Evolutionary conservation across 2,113 vertebrate species (phyloP), one percentile per base, ranked within the genome.

Genomic region (Bubo scandiacus): DNA sequence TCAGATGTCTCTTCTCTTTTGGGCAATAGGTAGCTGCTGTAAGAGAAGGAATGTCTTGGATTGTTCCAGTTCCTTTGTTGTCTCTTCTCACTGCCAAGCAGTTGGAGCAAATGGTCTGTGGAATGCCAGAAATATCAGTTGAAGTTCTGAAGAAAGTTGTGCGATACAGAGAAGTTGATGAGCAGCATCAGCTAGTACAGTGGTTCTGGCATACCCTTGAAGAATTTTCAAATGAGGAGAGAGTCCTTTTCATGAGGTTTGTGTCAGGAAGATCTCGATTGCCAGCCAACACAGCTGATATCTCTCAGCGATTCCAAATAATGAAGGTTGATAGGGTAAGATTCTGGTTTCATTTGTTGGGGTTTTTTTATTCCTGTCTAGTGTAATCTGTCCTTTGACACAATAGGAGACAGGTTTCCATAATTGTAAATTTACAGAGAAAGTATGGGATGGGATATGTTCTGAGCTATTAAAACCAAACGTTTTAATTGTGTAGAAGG

Each of bases 251-350:
- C 97, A 99, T 99, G 98, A 97, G 98, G 83, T 99, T 99, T 75
- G 98, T 99, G 95, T 99, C 98, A 0, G 98, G 98, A 74, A 97
- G 98, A 74, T 99, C 98, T 79, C 98, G 98, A 34, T 43, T 99
- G 55, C 98, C 98, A 6, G 98, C 98, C 65, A 99, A 99, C 98
- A 98, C 98, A 34, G 98, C 98, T 8, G 98, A 99, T 93, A 99
- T 99, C 81, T 99, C 98, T 63, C 98, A 99, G 98, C 97, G 98
- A 81, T 99, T 99, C 96, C 98, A 99, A 91, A 98, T 99, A 94
- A 99, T 99, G 98, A 99, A 99, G 98, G 98, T 99, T 88, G 98
- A 99, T 97, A 96, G 98, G 98, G 98, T 99, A 97, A 98, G 98
- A 80, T 29, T 34, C 29, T 65, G 9, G 1, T 27, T 79, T 58